Evolutionary conservation across 2,888 invertebrate species (phyloP), one percentile per base, ranked within the genome.

Genomic region (Buathra laborator): DNA sequence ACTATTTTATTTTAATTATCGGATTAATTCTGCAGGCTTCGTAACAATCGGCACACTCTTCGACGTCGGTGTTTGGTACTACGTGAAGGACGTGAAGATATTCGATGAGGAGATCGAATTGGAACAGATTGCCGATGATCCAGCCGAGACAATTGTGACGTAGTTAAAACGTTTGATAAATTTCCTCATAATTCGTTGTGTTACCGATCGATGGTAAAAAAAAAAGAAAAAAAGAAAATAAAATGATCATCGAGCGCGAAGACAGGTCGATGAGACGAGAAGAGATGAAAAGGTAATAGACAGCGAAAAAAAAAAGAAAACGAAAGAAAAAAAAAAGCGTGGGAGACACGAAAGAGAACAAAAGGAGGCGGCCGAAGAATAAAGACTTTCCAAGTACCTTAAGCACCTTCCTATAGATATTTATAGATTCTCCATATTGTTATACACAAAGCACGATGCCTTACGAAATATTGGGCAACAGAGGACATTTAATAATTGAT

Each of bases 61-160:
- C 89, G 96, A 97, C 90, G 92, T 95, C 51, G 95, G 95, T 16
- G 96, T 96, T 12, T 96, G 96, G 96, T 96, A 96, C 92, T 96
- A 95, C 89, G 96, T 96, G 1, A 96, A 96, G 91, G 95, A 96
- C 89, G 94, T 96, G 67, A 95, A 96, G 93, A 96, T 96, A 88
- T 96, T 96, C 91, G 96, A 96, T 89, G 96, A 96, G 86, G 96
- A 96, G 89, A 93, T 94, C 48, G 94, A 95, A 88, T 90, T 94
- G 37, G 93, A 95, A 87, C 92, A 93, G 80, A 92, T 93, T 51
- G 90, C 92, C 4, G 93, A 94, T 80, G 93, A 94, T 37, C 91
- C 91, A 4, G 91, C 89, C 12, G 93, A 94, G 80, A 89, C 90
- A 24, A 85, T 85, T 24, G 85, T 85, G 24, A 80, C 82, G 85